phyloP scores from a whole-genome alignment of 30 jellyfish, hydroid and myxozoan genomes.

The Aurelia sp. region DNA sequence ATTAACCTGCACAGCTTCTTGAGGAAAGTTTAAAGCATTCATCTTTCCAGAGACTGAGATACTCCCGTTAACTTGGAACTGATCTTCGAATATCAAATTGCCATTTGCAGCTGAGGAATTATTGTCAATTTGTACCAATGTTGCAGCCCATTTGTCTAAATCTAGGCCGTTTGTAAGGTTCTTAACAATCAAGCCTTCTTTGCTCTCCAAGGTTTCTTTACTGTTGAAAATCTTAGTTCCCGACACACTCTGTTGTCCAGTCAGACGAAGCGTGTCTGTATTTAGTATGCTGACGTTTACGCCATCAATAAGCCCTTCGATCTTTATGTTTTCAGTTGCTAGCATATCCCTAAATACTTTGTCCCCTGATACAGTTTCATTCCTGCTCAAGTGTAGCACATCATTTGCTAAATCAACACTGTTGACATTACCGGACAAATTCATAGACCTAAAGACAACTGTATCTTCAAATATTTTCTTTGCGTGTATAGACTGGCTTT shows the following conservation, averaged over 20 bases:
- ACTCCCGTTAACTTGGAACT: constrained; percentile 32
- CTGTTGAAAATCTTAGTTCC: constrained; percentile 44
- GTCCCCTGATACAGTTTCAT: constrained; percentile 36
- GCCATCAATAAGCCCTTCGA: constrained; percentile 39
- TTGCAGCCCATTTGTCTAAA: constrained; percentile 18
- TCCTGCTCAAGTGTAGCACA: constrained; percentile 17
- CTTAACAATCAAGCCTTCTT: constrained; percentile 5
- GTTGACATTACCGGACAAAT: constrained; percentile 33
- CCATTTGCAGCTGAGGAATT: constrained; percentile 8
- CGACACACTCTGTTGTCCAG: constrained; percentile 47
- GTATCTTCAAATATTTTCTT: constrained; percentile 47
- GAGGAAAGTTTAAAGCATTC: constrained; percentile 59
- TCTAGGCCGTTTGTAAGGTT: constrained; percentile 41
- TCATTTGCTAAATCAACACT: constrained; percentile 66
- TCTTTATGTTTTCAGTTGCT: background rate
- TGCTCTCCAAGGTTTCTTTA: background rate
- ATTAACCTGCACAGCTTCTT: constrained; percentile 34
- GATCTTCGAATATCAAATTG: constrained; percentile 5
- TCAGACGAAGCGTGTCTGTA: constrained; percentile 38
- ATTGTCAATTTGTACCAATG: background rate
- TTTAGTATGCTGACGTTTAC: constrained; percentile 45
- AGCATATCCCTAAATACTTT: background rate
- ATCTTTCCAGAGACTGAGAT: constrained; percentile 41
- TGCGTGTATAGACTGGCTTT: constrained; percentile 35
- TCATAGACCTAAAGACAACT: constrained; percentile 25